Evolutionary conservation across 2,797 vertebrate genomes (phyloP).

Genomic region (Diglossa cyanea): DNA sequence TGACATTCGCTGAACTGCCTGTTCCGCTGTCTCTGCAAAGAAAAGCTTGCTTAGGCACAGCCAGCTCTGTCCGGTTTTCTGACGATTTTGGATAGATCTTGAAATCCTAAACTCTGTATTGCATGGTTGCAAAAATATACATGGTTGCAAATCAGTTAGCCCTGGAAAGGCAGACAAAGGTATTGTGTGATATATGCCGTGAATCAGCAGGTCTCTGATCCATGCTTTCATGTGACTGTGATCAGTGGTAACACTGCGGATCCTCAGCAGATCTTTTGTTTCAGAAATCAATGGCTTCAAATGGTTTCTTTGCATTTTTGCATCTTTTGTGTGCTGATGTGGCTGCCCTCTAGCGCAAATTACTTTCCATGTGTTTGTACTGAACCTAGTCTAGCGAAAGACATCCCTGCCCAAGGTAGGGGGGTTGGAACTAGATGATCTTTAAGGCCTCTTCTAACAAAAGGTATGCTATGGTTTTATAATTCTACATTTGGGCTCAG

Average conservation of each 20-base stretch:
- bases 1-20: neutral
- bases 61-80: neutral
- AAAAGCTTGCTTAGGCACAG: neutral
- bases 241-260: too few species aligned
- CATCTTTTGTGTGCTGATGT: neutral
- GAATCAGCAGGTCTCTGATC: neutral
- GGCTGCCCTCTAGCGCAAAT: neutral
- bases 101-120: neutral
- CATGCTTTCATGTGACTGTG: fast-evolving
- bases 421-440: neutral
- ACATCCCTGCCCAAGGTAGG: neutral
- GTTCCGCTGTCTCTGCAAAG: neutral
- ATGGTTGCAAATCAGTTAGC: neutral
- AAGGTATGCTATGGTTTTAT: neutral
- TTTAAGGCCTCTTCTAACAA: neutral
- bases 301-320: neutral
- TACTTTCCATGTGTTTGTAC: neutral
- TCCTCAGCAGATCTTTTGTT: neutral
- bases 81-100: neutral
- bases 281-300: neutral
- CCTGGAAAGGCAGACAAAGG: neutral
- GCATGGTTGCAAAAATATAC: neutral
- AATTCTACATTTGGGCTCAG: neutral
- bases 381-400: neutral
- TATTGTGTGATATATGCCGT: fast-evolving